Conservation (phyloP, 2,113 vertebrate genomes). For the Pachycephala philippinensis region DNA sequence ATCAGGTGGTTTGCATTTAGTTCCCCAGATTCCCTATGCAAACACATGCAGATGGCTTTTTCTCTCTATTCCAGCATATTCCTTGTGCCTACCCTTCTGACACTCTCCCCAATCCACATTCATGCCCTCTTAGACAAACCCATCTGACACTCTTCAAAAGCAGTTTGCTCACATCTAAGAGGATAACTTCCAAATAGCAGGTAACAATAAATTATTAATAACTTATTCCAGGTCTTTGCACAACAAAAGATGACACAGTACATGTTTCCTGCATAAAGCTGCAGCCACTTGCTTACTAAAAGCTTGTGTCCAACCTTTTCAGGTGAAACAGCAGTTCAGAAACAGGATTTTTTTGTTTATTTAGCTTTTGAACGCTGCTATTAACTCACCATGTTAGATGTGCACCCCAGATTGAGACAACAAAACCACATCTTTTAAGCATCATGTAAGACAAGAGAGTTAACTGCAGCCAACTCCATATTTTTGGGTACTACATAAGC, state of each 20-base stretch:
- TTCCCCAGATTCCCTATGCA: not conserved
- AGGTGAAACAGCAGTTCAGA: not conserved
- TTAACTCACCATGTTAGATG: not conserved
- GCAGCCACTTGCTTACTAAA: not conserved
- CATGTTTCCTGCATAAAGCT: not conserved
- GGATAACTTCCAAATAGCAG: not conserved
- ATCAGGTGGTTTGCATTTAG: not conserved
- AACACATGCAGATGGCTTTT: not conserved
- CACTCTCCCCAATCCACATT: not conserved
- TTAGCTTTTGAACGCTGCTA: not conserved
- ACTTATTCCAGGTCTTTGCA: not conserved
- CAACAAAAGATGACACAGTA: not conserved
- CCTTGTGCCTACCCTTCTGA: not conserved
- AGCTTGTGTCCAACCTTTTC: not conserved
- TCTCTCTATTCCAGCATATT: not conserved
- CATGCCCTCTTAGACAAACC: not conserved
- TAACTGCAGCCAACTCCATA: not conserved
- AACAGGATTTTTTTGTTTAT: not conserved
- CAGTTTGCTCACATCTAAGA: not conserved
- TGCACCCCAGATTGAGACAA: not conserved
- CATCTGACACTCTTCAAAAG: not conserved
- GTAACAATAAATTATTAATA: not conserved
- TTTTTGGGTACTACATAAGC: not conserved
- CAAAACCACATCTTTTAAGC: not conserved
- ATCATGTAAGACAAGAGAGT: not conserved